phyloP scores from a whole-genome alignment of 2,888 invertebrate genomes.

The Caenorhabditis zanzibari region DNA sequence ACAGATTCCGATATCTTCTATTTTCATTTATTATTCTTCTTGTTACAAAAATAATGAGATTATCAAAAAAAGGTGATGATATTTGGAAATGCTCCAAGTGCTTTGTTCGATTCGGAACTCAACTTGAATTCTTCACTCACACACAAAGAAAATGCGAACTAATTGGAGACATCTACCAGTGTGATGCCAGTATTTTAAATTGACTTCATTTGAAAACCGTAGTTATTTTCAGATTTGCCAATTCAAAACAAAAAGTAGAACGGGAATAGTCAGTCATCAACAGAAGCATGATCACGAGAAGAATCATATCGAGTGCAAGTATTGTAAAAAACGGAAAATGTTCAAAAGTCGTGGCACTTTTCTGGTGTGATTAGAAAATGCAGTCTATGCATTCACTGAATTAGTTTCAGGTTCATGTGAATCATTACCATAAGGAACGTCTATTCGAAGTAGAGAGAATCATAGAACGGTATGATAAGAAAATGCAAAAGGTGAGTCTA shows the following conservation, averaged over 20 bases:
- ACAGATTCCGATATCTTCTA: neutral
- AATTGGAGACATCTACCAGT: neutral
- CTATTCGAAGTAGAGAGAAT: neutral
- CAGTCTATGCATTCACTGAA: neutral
- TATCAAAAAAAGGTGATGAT: neutral
- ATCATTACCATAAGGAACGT: neutral
- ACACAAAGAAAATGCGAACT: neutral
- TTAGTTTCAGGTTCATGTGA: neutral
- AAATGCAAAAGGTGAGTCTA: neutral
- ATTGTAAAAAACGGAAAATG: neutral
- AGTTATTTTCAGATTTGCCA: neutral
- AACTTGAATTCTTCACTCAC: neutral
- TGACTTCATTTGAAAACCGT: neutral
- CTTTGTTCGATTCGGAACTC: neutral
- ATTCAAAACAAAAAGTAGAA: neutral
- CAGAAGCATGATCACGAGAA: neutral
- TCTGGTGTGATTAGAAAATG: neutral
- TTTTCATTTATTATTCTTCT: too few relatives aligned
- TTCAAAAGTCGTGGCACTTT: neutral
- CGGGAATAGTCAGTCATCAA: constrained; percentile 6
- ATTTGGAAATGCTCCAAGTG: neutral
- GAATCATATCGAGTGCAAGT: neutral
- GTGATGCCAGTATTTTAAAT: neutral
- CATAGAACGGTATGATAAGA: neutral
- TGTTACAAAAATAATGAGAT: neutral